Evolutionary conservation across 2,888 invertebrate genomes (phyloP), one percentile per base, ranked within the genome.

Genomic region (Trilocha varians): DNA sequence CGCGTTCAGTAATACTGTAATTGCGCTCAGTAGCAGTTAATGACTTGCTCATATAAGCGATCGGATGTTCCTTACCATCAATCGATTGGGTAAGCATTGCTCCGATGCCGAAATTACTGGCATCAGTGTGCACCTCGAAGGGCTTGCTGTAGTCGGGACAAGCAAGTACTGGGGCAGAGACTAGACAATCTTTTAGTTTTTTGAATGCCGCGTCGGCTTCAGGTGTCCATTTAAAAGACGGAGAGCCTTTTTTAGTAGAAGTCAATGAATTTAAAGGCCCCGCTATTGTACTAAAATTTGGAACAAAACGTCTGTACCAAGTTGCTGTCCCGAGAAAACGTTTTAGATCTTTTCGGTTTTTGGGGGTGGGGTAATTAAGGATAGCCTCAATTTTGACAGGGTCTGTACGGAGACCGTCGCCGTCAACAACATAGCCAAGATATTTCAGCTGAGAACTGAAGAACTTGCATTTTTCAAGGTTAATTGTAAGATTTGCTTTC

Each of bases 1-100:
- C 61, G 0, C 59, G 36, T 40, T 65, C 62, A 0, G 62, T 62
- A 0, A 46, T 39, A 15, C 55, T 53, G 17, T 59, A 62, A 11
- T 58, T 59, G 3, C 32, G 43, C 18, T 5, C 9, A 1, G n/a
- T 53, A 53, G 8, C 50, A 59, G 32, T 16, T 47, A 3, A 5
- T 18, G 38, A 2, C 6, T 34, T 43, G 11, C 49, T 49, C 43
- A 44, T 47, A 13, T 45, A 50, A 0, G 47, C 52, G 0, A 55
- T 40, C 0, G 47, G 47, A 4, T 50, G 45, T 37, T 57, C 60
- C 3, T 14, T 33, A 5, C 50, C 53, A 6, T 55, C 38, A 8
- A 52, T 34, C 2, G 32, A 42, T 33, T 58, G 57, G 0, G 48
- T 34, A 0, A 55, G 39, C 40, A 52, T 41, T 0, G 45, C 54